Base-by-base conservation (phyloP, 2,797 vertebrate genomes). In the Pampus argenteus region DNA sequence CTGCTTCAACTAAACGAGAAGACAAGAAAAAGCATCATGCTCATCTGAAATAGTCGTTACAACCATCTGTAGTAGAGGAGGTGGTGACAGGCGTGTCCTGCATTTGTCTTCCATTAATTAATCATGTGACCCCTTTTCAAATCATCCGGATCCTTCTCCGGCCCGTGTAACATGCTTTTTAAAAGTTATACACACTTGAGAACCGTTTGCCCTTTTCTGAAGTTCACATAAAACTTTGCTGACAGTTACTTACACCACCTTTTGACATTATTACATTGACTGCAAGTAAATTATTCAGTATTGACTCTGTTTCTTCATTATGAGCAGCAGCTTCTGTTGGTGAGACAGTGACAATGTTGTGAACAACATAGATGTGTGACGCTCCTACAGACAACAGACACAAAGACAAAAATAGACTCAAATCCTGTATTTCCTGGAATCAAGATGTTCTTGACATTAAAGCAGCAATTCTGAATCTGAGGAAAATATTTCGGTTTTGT, bases 151-250 rank as follows among this genome's bases (percentile, higher is more conserved):
- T 40, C 36, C 8, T 51, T 57, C 8, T 38, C 45, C 18, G 40
- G 49, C 20, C 65, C 10, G 13, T 22, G 62, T 44, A 57, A 51
- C 51, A 20, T 1, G 22, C 6, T 60, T 70, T 61, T 60, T 29
- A 68, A 67, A 76, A 60, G 42, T 31, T 55, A 10, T n/a, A 15
- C 52, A 44, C 60, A 57, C 36, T 42, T 49, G 72, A 61, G 62
- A 79, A 80, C 40, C 63, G 44, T 61, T 65, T 74, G 49, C 45
- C 58, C 56, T 80, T 84, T 82, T 47, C 49, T 71, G 44, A 81
- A 83, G 56, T 76, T 74, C 54, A 62, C 42, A 26, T 76, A 13
- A 61, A 78, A 40, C 50, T 75, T 76, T 67, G 4, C 60, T 47
- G 36, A 58, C 71, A 76, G 23, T 68, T 42, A 62, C 28, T 64